Evolutionary conservation across 2,888 invertebrate genomes (phyloP).

Genomic region (Melieria crassipennis): DNA sequence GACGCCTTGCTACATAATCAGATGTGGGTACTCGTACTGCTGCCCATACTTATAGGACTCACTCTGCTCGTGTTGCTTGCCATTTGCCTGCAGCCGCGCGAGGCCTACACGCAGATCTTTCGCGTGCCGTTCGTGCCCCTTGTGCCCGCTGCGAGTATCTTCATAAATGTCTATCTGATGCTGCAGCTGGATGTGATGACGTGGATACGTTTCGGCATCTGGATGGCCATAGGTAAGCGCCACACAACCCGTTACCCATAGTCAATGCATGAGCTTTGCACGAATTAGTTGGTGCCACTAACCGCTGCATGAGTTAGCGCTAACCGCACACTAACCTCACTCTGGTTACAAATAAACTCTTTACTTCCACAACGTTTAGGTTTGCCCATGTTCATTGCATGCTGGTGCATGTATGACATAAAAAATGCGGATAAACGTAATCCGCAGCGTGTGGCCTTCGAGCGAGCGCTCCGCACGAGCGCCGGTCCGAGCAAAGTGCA

Average conservation of each 20-base stretch:
- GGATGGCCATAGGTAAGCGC: conserved; percentile 81
- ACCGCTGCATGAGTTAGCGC: no score
- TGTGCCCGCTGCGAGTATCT: conserved; percentile 82
- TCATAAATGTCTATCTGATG: conserved; percentile 88
- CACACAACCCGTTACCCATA: neutral
- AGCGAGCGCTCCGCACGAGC: conserved; percentile 43
- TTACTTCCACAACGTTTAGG: conserved; percentile 46
- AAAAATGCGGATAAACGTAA: conserved; percentile 51
- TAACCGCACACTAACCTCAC: no score
- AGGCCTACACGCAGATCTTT: conserved; percentile 53
- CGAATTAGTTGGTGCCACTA: conserved; percentile 10
- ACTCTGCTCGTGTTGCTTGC: conserved; percentile 50
- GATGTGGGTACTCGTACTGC: conserved; percentile 54
- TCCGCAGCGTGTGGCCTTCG: conserved; percentile 50
- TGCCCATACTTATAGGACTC: conserved; percentile 48
- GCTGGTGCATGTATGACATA: conserved; percentile 57
- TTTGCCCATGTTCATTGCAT: conserved; percentile 58
- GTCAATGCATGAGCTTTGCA: conserved; percentile 19
- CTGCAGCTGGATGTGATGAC: conserved; percentile 79
- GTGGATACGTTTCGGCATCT: conserved; percentile 84
- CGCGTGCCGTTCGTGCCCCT: conserved; percentile 87
- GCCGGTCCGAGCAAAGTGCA: conserved; percentile 36
- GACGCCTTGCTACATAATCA: conserved; percentile 50
- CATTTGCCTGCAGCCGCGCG: conserved; percentile 61
- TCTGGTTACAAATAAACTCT: no score